Conservation (phyloP, 2,888 invertebrate genomes). For the Spilosoma lubricipeda region DNA sequence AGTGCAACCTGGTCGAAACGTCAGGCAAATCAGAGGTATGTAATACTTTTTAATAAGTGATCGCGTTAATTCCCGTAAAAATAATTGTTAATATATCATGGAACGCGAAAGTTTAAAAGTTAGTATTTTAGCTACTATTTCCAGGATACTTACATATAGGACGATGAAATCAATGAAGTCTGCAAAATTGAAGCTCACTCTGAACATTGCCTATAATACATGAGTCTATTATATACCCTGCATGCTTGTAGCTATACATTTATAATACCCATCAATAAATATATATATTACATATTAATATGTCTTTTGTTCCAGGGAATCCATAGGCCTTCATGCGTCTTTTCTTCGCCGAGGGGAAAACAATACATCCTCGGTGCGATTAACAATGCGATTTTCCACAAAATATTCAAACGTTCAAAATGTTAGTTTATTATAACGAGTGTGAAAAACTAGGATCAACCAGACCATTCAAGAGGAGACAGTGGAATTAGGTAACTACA, state of each 20-base stretch:
- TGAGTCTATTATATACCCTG: not conserved
- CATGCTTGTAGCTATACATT: no score
- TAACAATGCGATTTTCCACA: constrained; percentile 74
- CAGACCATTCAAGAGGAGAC: constrained; percentile 50
- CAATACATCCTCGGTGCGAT: constrained; percentile 76
- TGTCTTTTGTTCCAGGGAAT: constrained; percentile 63
- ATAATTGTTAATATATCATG: no score
- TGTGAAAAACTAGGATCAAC: constrained; percentile 41
- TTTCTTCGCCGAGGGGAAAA: constrained; percentile 75
- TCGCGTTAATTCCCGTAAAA: no score
- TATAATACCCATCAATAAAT: not conserved
- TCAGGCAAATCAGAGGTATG: no score
- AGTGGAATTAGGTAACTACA: constrained; percentile 39
- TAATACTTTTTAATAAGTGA: no score
- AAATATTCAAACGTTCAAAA: constrained; percentile 79
- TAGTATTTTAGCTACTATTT: no score
- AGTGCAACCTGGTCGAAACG: no score
- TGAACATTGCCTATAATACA: not conserved
- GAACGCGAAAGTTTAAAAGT: no score
- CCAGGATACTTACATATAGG: no score
- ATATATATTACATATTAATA: not conserved
- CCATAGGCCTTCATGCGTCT: constrained; percentile 76
- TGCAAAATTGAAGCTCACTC: not conserved
- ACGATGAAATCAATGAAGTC: no score
- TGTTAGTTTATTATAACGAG: constrained; percentile 75